Percentiles rank a stretch among this genome's conserved stretches.
Conservation (phyloP, 2,888 invertebrate species). For the Urechis unicinctus region DNA sequence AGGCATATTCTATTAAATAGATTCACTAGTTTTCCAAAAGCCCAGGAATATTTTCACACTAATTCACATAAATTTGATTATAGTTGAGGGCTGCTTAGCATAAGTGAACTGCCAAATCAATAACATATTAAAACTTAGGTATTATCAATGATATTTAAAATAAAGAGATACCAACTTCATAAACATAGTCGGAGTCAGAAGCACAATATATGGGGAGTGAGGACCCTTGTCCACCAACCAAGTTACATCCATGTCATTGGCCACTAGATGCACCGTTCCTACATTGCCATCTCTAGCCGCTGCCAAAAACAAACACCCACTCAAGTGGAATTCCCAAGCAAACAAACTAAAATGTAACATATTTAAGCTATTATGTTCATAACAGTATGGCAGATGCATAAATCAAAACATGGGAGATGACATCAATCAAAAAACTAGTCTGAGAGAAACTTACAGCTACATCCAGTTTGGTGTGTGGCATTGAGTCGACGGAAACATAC, state of each 20-base stretch:
- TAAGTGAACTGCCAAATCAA: background rate
- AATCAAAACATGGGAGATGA: background rate
- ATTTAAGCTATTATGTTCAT: too few relatives aligned
- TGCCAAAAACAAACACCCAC: slow-evolving; percentile 46
- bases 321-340: too few relatives aligned
- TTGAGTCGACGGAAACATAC: slow-evolving; percentile 82
- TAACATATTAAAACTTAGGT: slow-evolving; percentile 1
- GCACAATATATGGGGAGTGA: slow-evolving; percentile 74
- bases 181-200: slow-evolving; percentile 47
- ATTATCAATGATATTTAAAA: too few relatives aligned
- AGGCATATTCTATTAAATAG: too few relatives aligned
- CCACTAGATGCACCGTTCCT: slow-evolving; percentile 74
- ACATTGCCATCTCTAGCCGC: slow-evolving; percentile 73
- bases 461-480: slow-evolving; percentile 91
- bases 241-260: slow-evolving; percentile 61
- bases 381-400: slow-evolving; percentile 27
- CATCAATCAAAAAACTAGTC: too few relatives aligned
- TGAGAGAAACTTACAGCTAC: slow-evolving; percentile 70
- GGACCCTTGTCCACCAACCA: slow-evolving; percentile 67
- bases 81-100: too few relatives aligned
- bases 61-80: too few relatives aligned
- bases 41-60: too few relatives aligned
- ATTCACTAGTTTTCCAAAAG: too few relatives aligned
- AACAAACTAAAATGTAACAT: background rate
- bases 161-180: slow-evolving; percentile 17